These are phyloP conservation scores for Cantharis flavilabris DNA, from an alignment of 2,888 invertebrate species.

Conservation along the genomic window DNA sequence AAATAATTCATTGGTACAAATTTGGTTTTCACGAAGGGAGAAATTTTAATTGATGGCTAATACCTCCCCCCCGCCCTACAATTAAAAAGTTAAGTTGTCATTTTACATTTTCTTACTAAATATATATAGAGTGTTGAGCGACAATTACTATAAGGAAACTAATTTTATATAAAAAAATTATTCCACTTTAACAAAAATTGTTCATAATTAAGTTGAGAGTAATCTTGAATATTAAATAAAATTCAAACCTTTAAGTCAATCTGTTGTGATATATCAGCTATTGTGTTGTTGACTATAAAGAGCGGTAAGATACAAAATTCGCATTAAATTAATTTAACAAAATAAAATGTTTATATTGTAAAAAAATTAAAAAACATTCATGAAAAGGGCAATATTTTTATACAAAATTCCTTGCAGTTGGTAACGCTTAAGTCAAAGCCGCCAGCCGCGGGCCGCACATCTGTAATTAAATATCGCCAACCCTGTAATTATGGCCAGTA, in stretches of 20 bases:
- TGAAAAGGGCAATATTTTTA: conserved; percentile 8
- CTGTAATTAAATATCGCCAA: conserved; percentile 81
- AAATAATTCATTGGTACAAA: too few relatives aligned
- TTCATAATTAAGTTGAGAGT: too few relatives aligned
- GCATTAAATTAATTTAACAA: background rate
- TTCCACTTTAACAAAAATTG: too few relatives aligned
- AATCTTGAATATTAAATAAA: background rate
- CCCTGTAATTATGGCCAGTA: conserved; percentile 87
- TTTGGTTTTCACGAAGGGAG: too few relatives aligned
- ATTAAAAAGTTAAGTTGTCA: background rate
- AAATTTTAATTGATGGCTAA: too few relatives aligned
- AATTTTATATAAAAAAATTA: background rate
- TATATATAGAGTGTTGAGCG: background rate
- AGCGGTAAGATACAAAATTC: background rate
- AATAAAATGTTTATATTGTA: background rate
- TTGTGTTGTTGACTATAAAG: background rate
- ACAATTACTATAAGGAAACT: background rate
- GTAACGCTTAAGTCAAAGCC: conserved; percentile 31
- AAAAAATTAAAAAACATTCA: conserved; percentile 4
- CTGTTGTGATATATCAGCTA: background rate
- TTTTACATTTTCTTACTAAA: too few relatives aligned
- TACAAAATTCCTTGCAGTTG: conserved; percentile 23
- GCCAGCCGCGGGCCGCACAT: conserved; percentile 57
- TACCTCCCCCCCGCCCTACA: background rate
- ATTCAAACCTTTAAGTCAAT: background rate